Conservation (phyloP, 1,140 invertebrate genomes). For the Hyphantria cunea region DNA sequence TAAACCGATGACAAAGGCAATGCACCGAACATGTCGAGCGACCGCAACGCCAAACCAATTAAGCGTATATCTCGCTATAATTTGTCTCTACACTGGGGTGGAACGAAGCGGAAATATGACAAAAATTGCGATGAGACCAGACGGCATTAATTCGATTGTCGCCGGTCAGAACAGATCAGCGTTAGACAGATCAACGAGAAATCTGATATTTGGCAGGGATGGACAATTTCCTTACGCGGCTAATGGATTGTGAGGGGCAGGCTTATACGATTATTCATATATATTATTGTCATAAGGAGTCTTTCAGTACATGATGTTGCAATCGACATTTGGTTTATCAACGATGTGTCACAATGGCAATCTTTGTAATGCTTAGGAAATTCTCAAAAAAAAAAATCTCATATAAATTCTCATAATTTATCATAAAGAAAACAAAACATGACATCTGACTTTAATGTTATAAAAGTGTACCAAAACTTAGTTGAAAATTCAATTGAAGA, state of each 20-base stretch:
- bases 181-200: slow-evolving; percentile 75
- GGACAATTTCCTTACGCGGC: slow-evolving; percentile 63
- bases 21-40: slow-evolving; percentile 73
- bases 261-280: slow-evolving; percentile 33
- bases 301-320: slow-evolving; percentile 2
- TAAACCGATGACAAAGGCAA: slow-evolving; percentile 74
- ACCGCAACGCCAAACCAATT: slow-evolving; percentile 77
- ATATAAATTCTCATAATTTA: too few species aligned
- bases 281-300: slow-evolving; percentile 27
- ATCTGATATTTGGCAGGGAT: slow-evolving; percentile 76
- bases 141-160: slow-evolving; percentile 77
- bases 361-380: not conserved
- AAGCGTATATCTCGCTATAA: slow-evolving; percentile 74
- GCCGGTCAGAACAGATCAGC: slow-evolving; percentile 70
- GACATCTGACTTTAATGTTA: too few species aligned
- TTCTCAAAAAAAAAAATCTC: not conserved
- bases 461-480: too few species aligned
- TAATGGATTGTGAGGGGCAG: slow-evolving; percentile 65
- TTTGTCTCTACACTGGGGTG: slow-evolving; percentile 50
- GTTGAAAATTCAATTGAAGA: too few species aligned
- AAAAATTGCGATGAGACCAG: slow-evolving; percentile 73
- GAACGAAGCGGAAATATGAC: slow-evolving; percentile 62
- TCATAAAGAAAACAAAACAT: too few species aligned
- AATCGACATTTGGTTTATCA: slow-evolving; percentile 11
- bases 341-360: not conserved